Conservation (phyloP, 2,888 invertebrate species). For the Erebia ligea region DNA sequence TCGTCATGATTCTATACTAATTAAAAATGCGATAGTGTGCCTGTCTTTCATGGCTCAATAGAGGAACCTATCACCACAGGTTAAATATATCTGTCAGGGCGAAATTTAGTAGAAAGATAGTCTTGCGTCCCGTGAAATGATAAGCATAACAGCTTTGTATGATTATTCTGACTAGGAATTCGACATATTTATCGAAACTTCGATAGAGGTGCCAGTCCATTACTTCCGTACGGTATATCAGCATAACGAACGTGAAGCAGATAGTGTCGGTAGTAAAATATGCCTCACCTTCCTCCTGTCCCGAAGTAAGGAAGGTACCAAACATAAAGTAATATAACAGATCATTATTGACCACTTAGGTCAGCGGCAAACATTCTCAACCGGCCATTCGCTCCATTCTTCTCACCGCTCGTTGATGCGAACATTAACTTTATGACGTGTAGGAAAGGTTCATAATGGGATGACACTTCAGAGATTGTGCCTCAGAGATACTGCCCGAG, state of each 20-base stretch:
- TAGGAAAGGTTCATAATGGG: slow-evolving; percentile 53
- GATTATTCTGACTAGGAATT: background rate
- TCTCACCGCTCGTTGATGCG: slow-evolving; percentile 46
- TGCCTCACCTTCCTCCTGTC: slow-evolving; percentile 49
- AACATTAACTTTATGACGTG: slow-evolving; percentile 53
- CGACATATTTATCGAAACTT: slow-evolving; percentile 8
- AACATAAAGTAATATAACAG: slow-evolving; percentile 70
- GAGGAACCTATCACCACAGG: no score
- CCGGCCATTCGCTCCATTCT: slow-evolving; percentile 74
- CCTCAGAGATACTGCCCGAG: slow-evolving; percentile 60
- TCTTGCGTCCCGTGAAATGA: no score
- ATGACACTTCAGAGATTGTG: slow-evolving; percentile 46
- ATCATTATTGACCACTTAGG: slow-evolving; percentile 81
- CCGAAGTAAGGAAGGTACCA: slow-evolving; percentile 63
- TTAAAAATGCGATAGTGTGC: no score
- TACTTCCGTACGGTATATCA: slow-evolving; percentile 1
- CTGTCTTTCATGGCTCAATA: no score
- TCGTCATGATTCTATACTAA: no score
- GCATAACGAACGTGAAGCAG: slow-evolving; percentile 1
- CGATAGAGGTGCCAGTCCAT: background rate
- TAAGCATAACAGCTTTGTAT: background rate
- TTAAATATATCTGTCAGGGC: no score
- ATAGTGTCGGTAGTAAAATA: slow-evolving; percentile 27
- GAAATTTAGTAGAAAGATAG: no score
- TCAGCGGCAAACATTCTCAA: slow-evolving; percentile 78